These are phyloP conservation scores for Galbula dea DNA, from an alignment of 2,113 vertebrate species.

Conservation along the genomic window DNA sequence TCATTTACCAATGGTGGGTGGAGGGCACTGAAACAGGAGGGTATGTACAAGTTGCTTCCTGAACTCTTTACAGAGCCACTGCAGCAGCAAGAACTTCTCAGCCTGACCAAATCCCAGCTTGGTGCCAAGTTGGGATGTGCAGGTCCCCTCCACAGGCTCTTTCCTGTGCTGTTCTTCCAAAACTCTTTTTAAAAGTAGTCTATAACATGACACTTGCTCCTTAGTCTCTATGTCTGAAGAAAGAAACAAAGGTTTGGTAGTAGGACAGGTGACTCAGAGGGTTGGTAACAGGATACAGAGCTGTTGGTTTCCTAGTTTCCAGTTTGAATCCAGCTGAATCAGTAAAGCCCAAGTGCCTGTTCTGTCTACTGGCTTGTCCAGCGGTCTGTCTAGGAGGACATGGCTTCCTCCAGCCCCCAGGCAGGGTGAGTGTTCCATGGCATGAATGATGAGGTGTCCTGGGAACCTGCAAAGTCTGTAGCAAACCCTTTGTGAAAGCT, in stretches of 20 bases:
- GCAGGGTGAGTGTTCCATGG: background rate
- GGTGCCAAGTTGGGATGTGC: background rate
- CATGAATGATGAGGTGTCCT: background rate
- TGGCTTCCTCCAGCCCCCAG: background rate
- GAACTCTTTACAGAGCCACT: background rate
- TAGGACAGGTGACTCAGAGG: constrained; percentile 22
- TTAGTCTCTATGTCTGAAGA: constrained; percentile 1
- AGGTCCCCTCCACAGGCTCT: background rate
- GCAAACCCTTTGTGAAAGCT: background rate
- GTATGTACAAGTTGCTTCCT: background rate
- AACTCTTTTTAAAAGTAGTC: background rate
- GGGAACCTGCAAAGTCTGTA: background rate
- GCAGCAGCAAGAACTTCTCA: background rate
- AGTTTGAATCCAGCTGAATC: constrained; percentile 38
- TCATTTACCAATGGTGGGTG: background rate
- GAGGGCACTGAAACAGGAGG: background rate
- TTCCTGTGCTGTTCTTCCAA: background rate
- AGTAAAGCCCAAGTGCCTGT: background rate
- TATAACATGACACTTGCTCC: background rate
- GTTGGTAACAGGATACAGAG: constrained; percentile 21
- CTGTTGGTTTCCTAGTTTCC: background rate
- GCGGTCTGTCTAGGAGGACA: background rate
- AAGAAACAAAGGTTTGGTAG: constrained; percentile 21
- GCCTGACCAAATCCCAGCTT: background rate
- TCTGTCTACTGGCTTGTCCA: background rate